phyloP scores from a whole-genome alignment of 2,888 invertebrate genomes.

The Tiliacea citrago region DNA sequence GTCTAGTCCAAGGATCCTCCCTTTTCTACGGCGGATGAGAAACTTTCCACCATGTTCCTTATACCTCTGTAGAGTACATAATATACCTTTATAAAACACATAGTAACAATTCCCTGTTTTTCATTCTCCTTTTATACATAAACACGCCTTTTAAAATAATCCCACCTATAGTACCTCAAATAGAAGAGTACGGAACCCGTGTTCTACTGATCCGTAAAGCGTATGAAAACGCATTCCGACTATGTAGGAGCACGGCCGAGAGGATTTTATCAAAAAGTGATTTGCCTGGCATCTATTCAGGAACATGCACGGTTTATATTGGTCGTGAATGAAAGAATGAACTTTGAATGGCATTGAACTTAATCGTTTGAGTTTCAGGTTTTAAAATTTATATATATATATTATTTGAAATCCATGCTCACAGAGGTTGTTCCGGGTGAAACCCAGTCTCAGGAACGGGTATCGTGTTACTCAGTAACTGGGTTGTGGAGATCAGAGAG shows the following conservation, averaged over 20 bases:
- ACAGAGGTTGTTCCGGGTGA: not conserved
- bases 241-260: slow-evolving; percentile 30
- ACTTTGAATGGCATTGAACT: slow-evolving; percentile 22
- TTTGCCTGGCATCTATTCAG: slow-evolving; percentile 44
- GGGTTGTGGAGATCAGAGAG: no score
- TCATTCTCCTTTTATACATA: not conserved
- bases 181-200: slow-evolving; percentile 1
- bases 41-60: no score
- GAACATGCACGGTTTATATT: slow-evolving; percentile 33
- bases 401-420: not conserved
- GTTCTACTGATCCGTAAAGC: slow-evolving; percentile 32
- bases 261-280: slow-evolving; percentile 46
- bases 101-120: not conserved
- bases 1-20: no score
- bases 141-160: slow-evolving; percentile 36
- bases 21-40: not conserved
- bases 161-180: slow-evolving; percentile 24
- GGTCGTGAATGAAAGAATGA: slow-evolving; percentile 41
- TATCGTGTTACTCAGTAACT: not conserved
- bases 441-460: no score
- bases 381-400: no score
- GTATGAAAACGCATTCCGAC: slow-evolving; percentile 12
- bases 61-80: not conserved
- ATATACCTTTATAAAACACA: not conserved
- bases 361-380: not conserved